Evolutionary conservation across 2,113 vertebrate species (phyloP).

Genomic region (Eurypyga helias): DNA sequence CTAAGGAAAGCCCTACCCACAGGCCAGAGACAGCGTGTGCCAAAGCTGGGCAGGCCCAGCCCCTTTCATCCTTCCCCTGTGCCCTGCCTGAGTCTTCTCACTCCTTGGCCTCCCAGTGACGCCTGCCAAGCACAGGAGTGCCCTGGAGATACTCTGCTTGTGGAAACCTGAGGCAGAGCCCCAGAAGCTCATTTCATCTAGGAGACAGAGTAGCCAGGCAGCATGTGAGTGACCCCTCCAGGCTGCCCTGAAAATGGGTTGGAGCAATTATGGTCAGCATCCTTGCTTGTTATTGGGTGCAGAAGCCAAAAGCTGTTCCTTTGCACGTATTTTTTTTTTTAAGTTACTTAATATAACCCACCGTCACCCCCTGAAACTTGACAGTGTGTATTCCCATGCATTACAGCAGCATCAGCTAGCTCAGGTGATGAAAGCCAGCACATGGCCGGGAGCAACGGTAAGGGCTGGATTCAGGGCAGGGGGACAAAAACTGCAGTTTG

Average conservation of each 20-base stretch:
- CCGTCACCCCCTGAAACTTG: background rate
- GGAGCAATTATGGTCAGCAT: background rate
- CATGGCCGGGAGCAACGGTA: background rate
- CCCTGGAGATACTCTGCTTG: background rate
- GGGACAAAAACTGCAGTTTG: background rate
- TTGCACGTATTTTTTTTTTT: background rate
- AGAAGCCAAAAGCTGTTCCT: background rate
- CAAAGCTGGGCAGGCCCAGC: background rate
- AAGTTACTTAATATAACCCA: background rate
- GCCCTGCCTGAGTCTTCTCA: background rate
- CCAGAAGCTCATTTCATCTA: background rate
- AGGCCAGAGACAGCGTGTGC: background rate
- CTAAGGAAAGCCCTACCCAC: background rate
- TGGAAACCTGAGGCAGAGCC: background rate
- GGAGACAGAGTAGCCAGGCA: background rate
- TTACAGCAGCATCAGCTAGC: background rate
- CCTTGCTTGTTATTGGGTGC: background rate
- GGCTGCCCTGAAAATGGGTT: background rate
- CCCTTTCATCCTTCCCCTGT: background rate
- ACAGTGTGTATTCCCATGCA: background rate
- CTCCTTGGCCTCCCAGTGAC: background rate
- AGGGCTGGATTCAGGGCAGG: background rate
- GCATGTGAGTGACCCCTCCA: background rate
- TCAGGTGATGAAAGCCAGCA: background rate
- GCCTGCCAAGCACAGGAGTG: fast-evolving